Base-by-base conservation (phyloP, 23 tunicate species). In the Phallusia fumigata region DNA sequence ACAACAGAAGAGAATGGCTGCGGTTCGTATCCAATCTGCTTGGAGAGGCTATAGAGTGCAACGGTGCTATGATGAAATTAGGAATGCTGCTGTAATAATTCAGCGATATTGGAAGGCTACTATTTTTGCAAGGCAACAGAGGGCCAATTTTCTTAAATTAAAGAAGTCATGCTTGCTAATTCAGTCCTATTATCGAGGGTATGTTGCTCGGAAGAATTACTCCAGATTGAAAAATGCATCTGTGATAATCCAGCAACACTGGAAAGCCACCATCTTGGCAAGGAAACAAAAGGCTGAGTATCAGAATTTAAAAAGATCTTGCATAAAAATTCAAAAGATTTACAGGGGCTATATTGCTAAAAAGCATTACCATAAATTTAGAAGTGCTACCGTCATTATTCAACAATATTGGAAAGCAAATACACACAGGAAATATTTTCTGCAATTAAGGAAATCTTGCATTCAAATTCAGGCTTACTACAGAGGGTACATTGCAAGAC, bases 331-430 rank as follows among this genome's bases (percentile, higher is more conserved):
- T 58, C 83, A 80, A 33, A 65, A 32, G 73, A 31, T 30, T 12
- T 80, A 33, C 16, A 15, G 40, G 13, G 83, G 53, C 5, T 40
- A 40, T 40, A 40, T 40, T 40, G 47, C 47, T 52, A 31, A 18
- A 33, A 47, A 80, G 83, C 83, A 31, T 1, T 58, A 24, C 16
- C 69, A 58, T 11, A 13, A 58, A 24, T 6, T 58, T 58, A 30
- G 33, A n/a, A 18, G 19, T 34, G 86, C 86, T 18, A 58, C 80
- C 19, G 18, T 40, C 36, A 2, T 40, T 21, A 50, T 83, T 74
- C 80, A 83, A 32, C 36, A 26, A 31, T 19, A 75, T 13, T 83
- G 86, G 86, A 83, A 33, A 45, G 86, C 36, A 74, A 74, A 32
- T 3, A 32, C 16, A 3, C 22, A 30, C 13, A 74, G 40, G 16